Conservation (phyloP, 2,888 invertebrate genomes). For the Diadromus collaris region DNA sequence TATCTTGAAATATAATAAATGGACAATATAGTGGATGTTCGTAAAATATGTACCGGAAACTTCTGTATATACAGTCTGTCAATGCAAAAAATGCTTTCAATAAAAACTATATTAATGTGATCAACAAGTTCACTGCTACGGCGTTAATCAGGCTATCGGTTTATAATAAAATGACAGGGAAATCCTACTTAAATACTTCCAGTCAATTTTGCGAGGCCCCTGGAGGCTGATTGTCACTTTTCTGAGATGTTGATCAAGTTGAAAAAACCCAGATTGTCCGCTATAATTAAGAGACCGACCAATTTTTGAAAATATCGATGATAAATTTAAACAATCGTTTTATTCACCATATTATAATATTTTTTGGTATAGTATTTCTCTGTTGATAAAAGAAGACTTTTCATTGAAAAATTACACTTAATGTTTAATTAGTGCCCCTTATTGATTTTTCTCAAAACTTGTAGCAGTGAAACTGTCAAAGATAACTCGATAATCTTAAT, state of each 20-base stretch:
- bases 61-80: slow-evolving; percentile 25
- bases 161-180: background rate
- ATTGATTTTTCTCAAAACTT: background rate
- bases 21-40: slow-evolving; percentile 50
- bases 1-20: slow-evolving; percentile 41
- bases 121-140: slow-evolving; percentile 22
- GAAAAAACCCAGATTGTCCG: background rate
- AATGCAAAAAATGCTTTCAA: slow-evolving; percentile 34
- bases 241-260: background rate
- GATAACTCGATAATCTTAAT: background rate
- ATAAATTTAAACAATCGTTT: background rate
- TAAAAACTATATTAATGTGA: slow-evolving; percentile 21
- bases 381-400: background rate
- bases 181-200: background rate
- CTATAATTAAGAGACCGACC: background rate
- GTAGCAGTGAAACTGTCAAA: slow-evolving; percentile 20
- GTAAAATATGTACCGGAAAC: slow-evolving; percentile 34
- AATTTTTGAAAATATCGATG: background rate
- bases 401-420: background rate
- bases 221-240: slow-evolving; percentile 12
- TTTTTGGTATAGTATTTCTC: background rate
- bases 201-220: background rate
- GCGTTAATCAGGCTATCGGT: background rate
- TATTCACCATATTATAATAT: too few relatives aligned
- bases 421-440: background rate